Evolutionary conservation across 2,113 vertebrate species (phyloP).

Genomic region (Murina feae): DNA sequence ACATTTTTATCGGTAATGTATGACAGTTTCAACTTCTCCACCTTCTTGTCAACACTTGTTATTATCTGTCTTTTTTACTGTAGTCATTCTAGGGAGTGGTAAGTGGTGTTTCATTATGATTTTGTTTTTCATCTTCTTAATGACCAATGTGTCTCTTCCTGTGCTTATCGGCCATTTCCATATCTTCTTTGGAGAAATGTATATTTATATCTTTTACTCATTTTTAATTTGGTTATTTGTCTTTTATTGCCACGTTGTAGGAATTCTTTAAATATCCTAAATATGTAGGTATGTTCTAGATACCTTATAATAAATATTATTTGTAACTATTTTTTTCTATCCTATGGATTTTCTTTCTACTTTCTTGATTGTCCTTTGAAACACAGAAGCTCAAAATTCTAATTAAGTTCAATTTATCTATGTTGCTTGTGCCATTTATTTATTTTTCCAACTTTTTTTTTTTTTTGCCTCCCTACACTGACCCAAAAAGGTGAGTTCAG

Average conservation of each 20-base stretch:
- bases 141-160: neutral
- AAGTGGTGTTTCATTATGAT: neutral
- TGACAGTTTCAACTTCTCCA: neutral
- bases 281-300: neutral
- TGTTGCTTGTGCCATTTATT: neutral
- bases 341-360: neutral
- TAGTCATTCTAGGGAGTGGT: neutral
- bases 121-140: slow-evolving; percentile 30
- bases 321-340: neutral
- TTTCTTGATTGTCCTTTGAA: slow-evolving; percentile 2
- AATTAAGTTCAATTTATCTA: neutral
- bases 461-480: neutral
- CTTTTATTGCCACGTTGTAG: slow-evolving; percentile 2
- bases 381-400: neutral
- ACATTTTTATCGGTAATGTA: neutral
- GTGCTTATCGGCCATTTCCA: neutral
- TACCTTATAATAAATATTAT: neutral
- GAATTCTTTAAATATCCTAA: neutral
- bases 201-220: neutral
- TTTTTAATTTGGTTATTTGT: neutral
- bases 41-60: neutral
- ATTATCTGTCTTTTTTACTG: neutral
- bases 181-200: neutral
- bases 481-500: neutral
- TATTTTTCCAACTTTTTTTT: neutral